A percentile compares a stretch with the other conserved stretches of the same genome.
phyloP scores from a whole-genome alignment of 1,140 invertebrate species.

The Drosophila pseudoobscura region DNA sequence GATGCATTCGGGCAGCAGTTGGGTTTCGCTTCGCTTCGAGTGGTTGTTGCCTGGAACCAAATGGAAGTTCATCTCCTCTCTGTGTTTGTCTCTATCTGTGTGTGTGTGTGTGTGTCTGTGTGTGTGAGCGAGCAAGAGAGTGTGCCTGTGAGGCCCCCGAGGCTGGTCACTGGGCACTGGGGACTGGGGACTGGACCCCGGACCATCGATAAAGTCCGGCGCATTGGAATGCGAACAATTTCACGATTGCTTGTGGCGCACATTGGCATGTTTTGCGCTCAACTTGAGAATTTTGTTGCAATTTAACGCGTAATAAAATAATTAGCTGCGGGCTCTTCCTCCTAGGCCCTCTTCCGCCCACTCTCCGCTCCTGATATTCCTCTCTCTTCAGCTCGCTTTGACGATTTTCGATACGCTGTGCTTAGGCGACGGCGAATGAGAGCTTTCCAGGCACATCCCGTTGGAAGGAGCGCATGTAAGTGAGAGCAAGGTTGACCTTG shows the following conservation, averaged over 20 bases:
- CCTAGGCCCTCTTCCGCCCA: too few species aligned
- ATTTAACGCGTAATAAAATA: conserved; percentile 81
- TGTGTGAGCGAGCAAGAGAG: too few species aligned
- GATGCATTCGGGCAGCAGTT: conserved; percentile 63
- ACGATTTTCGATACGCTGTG: not conserved
- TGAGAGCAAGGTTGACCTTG: too few species aligned
- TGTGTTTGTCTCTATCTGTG: conserved; percentile 5
- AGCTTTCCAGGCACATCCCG: too few species aligned
- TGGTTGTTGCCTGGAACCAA: conserved; percentile 43
- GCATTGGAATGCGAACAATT: conserved; percentile 75
- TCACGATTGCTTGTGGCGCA: conserved; percentile 78
- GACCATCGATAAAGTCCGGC: conserved; percentile 67
- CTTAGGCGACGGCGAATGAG: too few species aligned
- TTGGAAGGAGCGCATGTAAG: too few species aligned
- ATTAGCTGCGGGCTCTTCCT: conserved; percentile 55
- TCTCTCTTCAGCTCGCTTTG: not conserved
- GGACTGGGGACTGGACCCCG: conserved; percentile 16
- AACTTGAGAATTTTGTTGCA: conserved; percentile 75
- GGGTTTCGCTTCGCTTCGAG: conserved; percentile 16
- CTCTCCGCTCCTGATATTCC: not conserved
- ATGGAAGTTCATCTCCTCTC: conserved; percentile 5
- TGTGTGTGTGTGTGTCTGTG: conserved; percentile 8
- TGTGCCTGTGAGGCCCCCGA: conserved; percentile 19
- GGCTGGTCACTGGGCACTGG: conserved; percentile 8
- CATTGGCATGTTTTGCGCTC: conserved; percentile 74